Base-by-base conservation (phyloP, 2,888 invertebrate species). In the Hipparchia semele region DNA sequence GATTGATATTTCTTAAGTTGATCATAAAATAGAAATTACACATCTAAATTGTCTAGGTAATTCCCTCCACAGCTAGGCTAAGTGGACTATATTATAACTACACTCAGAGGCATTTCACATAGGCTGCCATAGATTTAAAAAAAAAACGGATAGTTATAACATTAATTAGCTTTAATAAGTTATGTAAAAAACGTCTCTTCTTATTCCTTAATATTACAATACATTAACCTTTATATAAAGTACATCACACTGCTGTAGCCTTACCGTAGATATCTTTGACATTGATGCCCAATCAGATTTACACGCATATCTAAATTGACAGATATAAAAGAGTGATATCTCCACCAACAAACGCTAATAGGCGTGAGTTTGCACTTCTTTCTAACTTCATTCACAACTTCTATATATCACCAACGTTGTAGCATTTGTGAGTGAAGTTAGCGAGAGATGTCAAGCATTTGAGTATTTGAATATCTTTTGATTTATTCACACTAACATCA, bases 171-270 rank as follows among this genome's bases (percentile, higher is more conserved):
- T 65, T 73, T 68, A 68, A 67, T 66, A 71, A 67, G 53, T 68
- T 71, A 74, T 72, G 67, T 71, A 61, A 71, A 70, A 64, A 76
- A 74, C 71, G 77, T 56, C 77, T 68, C 75, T 66, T 23, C 45
- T 68, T 51, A 70, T 65, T 70, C 61, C 70, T 62, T 72, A 73
- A 68, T 51, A 70, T 69, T 77, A 74, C 73, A 73, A 73, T 73
- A 75, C 76, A 73, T 75, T 68, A 73, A 73, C 73, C 67, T 65
- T 73, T 68, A 69, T 74, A 73, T 70, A 72, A 73, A 73, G 72
- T 75, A 75, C 72, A 77, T 75, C 77, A 75, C 77, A 76, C 76
- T 68, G 75, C 76, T 68, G 73, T 74, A 71, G 75, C 73, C 73
- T 76, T 74, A 72, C 74, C 72, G 70, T 70, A 71, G 58, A 75